phyloP scores from a whole-genome alignment of 2,113 vertebrate genomes.

The Tragelaphus buxtoni region DNA sequence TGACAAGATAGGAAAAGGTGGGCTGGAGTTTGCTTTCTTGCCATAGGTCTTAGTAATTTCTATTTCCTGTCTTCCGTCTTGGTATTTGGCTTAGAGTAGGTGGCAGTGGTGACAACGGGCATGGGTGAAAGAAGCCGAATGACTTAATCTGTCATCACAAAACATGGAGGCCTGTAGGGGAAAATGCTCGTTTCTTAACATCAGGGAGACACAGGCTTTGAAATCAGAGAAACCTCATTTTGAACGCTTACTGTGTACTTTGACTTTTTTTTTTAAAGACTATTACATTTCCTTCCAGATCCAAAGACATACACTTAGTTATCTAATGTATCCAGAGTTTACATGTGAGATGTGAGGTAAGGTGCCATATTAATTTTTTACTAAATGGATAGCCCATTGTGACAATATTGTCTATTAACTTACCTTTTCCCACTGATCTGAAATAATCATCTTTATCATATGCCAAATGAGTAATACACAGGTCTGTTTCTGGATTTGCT shows the following conservation, averaged over 20 bases:
- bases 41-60: background rate
- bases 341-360: background rate
- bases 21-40: background rate
- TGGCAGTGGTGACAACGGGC: background rate
- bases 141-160: background rate
- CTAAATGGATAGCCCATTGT: background rate
- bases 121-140: fast-evolving
- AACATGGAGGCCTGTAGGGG: fast-evolving
- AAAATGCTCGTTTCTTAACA: background rate
- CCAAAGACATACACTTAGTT: background rate
- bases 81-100: background rate
- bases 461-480: background rate
- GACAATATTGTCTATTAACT: background rate
- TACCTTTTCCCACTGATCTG: background rate
- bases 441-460: background rate
- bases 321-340: background rate
- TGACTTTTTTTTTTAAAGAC: background rate
- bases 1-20: background rate
- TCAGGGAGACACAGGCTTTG: background rate
- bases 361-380: background rate
- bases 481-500: background rate
- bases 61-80: background rate
- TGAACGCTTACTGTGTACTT: background rate
- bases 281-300: background rate
- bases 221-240: background rate